These are phyloP conservation scores for Drosophila erecta DNA, from an alignment of 1,140 invertebrate species.

Conservation along the genomic window DNA sequence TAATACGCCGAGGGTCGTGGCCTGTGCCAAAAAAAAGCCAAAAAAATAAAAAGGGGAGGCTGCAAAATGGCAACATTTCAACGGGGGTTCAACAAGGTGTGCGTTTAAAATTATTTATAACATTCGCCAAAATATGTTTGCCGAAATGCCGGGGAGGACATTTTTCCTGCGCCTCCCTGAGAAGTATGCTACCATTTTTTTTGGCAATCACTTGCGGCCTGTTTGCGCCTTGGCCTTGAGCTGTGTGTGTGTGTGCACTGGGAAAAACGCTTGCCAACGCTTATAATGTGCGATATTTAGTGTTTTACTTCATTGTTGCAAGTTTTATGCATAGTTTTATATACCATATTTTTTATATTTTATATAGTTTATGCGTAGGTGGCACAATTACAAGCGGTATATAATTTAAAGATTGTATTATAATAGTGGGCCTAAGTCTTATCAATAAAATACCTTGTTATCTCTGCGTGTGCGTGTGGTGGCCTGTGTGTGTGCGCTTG, in stretches of 20 bases:
- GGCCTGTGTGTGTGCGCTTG: conserved; percentile 33
- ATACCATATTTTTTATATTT: too few relatives aligned
- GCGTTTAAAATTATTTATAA: conserved; percentile 83
- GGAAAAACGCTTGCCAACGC: neutral
- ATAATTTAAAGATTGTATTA: too few relatives aligned
- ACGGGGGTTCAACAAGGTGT: conserved; percentile 49
- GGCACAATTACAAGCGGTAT: too few relatives aligned
- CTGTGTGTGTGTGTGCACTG: conserved; percentile 22
- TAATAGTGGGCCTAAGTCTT: neutral
- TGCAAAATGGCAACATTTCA: conserved; percentile 7
- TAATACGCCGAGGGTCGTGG: conserved; percentile 79
- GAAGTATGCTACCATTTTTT: conserved; percentile 43
- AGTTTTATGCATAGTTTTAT: too few relatives aligned
- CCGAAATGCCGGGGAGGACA: conserved; percentile 53
- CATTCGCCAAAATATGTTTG: conserved; percentile 81
- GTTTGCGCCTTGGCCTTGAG: conserved; percentile 60
- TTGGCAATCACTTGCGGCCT: conserved; percentile 78
- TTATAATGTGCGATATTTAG: neutral
- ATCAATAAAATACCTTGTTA: neutral
- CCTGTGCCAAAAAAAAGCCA: conserved; percentile 36
- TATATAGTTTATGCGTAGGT: too few relatives aligned
- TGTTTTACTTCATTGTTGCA: too few relatives aligned
- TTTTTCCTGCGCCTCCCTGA: conserved; percentile 14
- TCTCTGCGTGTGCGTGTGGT: conserved; percentile 14
- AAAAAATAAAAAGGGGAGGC: neutral